A percentile compares a stretch with the other conserved stretches of the same genome.
Conservation (phyloP, 2,797 vertebrate genomes). For the Gallinago solitaria region DNA sequence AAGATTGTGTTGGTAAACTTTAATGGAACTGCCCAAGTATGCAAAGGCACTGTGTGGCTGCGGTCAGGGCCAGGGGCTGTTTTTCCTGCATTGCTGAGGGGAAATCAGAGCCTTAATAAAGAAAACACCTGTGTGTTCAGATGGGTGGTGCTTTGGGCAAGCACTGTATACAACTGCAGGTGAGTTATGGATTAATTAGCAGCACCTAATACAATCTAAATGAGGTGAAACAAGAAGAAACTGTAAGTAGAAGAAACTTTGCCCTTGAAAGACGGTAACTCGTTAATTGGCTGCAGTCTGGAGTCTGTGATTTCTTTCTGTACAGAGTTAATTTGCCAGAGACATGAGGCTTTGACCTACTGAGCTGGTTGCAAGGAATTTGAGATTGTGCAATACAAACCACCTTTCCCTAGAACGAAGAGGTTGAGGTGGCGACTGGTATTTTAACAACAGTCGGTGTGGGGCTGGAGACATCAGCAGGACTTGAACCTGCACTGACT, state of each 20-base stretch:
- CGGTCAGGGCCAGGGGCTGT: neutral
- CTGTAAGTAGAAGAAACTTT: neutral
- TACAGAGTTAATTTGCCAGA: neutral
- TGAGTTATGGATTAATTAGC: neutral
- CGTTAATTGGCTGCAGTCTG: neutral
- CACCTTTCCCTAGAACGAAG: neutral
- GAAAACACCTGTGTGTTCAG: neutral
- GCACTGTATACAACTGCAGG: neutral
- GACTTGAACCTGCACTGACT: neutral
- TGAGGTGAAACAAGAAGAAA: neutral
- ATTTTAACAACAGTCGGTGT: neutral
- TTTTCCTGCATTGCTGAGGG: neutral
- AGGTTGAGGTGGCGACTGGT: neutral
- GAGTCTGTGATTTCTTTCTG: neutral
- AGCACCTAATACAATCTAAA: neutral
- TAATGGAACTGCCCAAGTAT: too few species aligned
- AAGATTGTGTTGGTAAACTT: neutral
- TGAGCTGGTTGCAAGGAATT: neutral
- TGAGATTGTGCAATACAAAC: neutral
- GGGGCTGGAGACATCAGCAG: neutral
- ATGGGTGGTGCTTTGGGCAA: neutral
- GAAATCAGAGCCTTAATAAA: neutral
- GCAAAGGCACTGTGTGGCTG: accelerated
- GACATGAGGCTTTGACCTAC: neutral
- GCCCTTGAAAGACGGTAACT: neutral